Percentiles rank a stretch among this genome's conserved stretches.
phyloP scores from a whole-genome alignment of 2,888 invertebrate genomes.

The Drosophila tripunctata region DNA sequence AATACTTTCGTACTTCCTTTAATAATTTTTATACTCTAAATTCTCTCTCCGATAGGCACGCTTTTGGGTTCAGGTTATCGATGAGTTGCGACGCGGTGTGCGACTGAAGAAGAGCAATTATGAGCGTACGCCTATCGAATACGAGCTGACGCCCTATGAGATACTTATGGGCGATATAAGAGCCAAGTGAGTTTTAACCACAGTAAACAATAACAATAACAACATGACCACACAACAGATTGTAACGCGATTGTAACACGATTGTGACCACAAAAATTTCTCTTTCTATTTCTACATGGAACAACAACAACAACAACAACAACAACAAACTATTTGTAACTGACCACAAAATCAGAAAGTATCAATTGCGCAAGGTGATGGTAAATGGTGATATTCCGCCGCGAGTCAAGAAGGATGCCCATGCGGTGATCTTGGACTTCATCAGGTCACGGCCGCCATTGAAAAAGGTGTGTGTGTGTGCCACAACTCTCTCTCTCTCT shows the following conservation, averaged over 20 bases:
- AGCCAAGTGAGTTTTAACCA: conserved; percentile 86
- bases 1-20: too few relatives aligned
- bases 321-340: too few relatives aligned
- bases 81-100: conserved; percentile 95
- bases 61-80: conserved; percentile 98
- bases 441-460: conserved; percentile 97
- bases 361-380: conserved; percentile 93
- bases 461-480: conserved; percentile 89
- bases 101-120: conserved; percentile 94
- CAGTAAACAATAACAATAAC: not conserved
- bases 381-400: conserved; percentile 92
- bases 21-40: too few relatives aligned
- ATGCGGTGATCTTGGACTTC: conserved; percentile 97
- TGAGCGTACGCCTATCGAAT: conserved; percentile 92
- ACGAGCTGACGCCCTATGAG: conserved; percentile 97
- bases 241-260: too few relatives aligned
- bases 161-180: conserved; percentile 98
- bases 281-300: conserved; percentile 29
- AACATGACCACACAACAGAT: too few relatives aligned
- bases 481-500: not conserved
- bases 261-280: conserved; percentile 42
- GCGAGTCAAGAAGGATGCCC: conserved; percentile 96
- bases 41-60: conserved; percentile 87
- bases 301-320: too few relatives aligned
- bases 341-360: conserved; percentile 87